Conservation (phyloP, 53 echinoderm and acorn worm genomes). For the Patiria pectinifera region DNA sequence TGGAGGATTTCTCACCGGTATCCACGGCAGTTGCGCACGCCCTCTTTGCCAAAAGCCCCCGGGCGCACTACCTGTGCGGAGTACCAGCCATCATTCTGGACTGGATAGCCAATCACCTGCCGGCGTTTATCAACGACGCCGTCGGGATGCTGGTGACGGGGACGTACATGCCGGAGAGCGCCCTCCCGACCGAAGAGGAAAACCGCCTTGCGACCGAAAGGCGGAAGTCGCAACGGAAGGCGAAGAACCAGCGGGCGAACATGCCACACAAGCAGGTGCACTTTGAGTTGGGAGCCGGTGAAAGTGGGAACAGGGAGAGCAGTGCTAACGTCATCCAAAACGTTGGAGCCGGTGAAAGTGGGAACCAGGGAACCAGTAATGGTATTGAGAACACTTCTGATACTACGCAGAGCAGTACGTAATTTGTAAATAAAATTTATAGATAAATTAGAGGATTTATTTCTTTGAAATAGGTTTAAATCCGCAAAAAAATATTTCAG, state of each 20-base stretch:
- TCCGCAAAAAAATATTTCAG: neutral
- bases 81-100: constrained; percentile 44
- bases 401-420: constrained; percentile 17
- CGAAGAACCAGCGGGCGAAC: constrained; percentile 53
- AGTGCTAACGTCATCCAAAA: constrained; percentile 46
- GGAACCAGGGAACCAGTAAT: constrained; percentile 33
- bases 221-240: constrained; percentile 15
- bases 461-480: neutral
- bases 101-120: constrained; percentile 70
- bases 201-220: neutral
- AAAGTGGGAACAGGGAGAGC: constrained; percentile 8
- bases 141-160: constrained; percentile 53
- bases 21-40: constrained; percentile 80
- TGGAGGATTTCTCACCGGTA: constrained; percentile 74
- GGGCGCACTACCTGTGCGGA: constrained; percentile 77
- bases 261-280: constrained; percentile 57
- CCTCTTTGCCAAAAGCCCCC: constrained; percentile 84
- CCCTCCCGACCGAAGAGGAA: constrained; percentile 35
- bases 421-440: neutral
- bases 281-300: constrained; percentile 54
- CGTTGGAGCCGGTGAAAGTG: constrained; percentile 44
- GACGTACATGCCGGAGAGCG: constrained; percentile 57
- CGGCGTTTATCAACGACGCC: constrained; percentile 62
- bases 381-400: constrained; percentile 12
- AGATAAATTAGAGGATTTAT: neutral